phyloP scores from a whole-genome alignment of 2,113 vertebrate species.

The Gallinago undulata region DNA sequence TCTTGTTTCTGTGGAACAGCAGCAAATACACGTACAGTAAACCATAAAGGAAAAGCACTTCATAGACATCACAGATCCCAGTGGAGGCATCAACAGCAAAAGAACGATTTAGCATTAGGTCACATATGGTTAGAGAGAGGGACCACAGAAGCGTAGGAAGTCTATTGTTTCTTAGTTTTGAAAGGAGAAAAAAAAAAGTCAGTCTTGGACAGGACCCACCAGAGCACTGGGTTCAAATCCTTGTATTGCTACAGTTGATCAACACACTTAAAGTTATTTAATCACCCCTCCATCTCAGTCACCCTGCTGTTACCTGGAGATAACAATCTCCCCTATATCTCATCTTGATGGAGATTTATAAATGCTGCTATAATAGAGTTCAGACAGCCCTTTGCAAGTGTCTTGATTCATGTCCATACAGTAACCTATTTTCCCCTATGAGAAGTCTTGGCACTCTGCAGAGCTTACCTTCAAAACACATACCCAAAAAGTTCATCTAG shows the following conservation, averaged over 20 bases:
- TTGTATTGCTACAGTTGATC: background rate
- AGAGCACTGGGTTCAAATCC: background rate
- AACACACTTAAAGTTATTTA: background rate
- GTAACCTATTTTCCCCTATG: background rate
- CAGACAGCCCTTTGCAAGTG: background rate
- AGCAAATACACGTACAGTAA: background rate
- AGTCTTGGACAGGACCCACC: background rate
- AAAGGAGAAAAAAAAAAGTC: background rate
- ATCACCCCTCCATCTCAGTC: background rate
- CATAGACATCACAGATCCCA: background rate
- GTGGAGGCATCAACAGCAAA: background rate
- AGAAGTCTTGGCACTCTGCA: background rate
- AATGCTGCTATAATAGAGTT: background rate
- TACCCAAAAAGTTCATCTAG: background rate
- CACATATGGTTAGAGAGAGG: background rate
- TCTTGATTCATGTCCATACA: background rate
- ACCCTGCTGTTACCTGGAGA: background rate
- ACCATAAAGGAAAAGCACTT: background rate
- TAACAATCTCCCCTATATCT: background rate
- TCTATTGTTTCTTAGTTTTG: background rate
- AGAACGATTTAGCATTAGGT: background rate
- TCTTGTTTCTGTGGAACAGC: conserved; percentile 8
- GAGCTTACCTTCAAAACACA: background rate
- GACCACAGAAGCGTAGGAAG: background rate
- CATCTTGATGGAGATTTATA: background rate